Evolutionary conservation across 1,140 invertebrate genomes (phyloP), one percentile per base, ranked within the genome.

Genomic region (Telenomus remus): DNA sequence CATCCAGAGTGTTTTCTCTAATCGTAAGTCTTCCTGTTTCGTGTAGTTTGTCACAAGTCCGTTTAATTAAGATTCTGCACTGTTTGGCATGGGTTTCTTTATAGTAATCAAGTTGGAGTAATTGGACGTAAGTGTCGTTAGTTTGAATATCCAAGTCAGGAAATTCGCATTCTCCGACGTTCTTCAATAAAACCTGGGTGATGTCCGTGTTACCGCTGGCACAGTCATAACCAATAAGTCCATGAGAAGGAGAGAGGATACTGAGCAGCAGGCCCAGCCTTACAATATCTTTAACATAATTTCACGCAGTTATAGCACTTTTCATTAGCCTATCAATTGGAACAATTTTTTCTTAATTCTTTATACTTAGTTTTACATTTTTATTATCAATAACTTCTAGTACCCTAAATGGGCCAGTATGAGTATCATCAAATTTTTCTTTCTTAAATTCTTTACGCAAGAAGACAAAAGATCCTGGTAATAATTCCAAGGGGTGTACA

Each of bases 381-480:
- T 55, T 43, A 35, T 10, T 11, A 37, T 61, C 54, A 13, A 49
- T 15, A 9, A 50, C 34, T 27, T 72, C 46, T 4, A 27, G n/a
- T 9, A 78, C 53, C 4, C 15, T 13, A 63, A 69, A 65, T 0
- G 64, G 64, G 0, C 66, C 66, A 0, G 35, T 12, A 14, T 70
- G 64, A 15, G 43, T 12, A 10, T 66, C 19, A 5, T 59, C 71
- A 64, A 72, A 50, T 11, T 63, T 37, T 53, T 10, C 19, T 49
- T 5, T 46, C 55, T 64, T 61, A n/a, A 44, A 34, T 27, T 64
- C 63, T 42, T 61, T 69, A 19, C 63, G 8, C 3, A 76, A 27
- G 12, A 69, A 72, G 8, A 76, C 71, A 42, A 10, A 15, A 9
- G 65, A 37, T 46, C 46, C 64, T 0, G 27, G 34, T 11, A 57